Evolutionary conservation across 2,113 vertebrate species (phyloP).

Genomic region (Scomber colias): DNA sequence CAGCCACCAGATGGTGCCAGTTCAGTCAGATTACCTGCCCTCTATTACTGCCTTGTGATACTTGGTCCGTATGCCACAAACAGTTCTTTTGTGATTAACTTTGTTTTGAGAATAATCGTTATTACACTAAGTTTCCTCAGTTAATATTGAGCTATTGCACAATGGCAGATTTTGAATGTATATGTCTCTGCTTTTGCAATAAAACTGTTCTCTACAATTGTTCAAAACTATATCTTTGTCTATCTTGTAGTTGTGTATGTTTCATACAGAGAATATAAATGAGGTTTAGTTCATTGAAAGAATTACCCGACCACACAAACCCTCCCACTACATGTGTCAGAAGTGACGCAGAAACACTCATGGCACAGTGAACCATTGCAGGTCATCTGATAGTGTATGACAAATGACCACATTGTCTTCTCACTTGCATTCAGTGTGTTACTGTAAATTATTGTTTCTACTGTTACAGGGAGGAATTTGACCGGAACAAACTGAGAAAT

Average conservation of each 20-base stretch:
- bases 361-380: constrained; percentile 34
- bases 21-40: not conserved
- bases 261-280: constrained; percentile 47
- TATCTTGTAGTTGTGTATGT: not conserved
- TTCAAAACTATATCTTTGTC: not conserved
- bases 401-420: constrained; percentile 65
- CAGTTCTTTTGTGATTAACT: not conserved
- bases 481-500: constrained; percentile 32
- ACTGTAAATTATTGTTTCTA: constrained; percentile 58
- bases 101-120: not conserved
- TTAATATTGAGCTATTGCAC: constrained; percentile 20
- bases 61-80: not conserved
- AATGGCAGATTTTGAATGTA: constrained; percentile 5
- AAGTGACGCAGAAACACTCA: constrained; percentile 64
- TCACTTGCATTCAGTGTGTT: constrained; percentile 31
- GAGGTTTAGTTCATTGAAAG: constrained; percentile 72
- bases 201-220: constrained; percentile 31
- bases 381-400: constrained; percentile 59
- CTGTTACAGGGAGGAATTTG: constrained; percentile 27
- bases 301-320: constrained; percentile 55
- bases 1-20: not conserved
- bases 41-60: not conserved
- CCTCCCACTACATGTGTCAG: constrained; percentile 64
- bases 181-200: constrained; percentile 25
- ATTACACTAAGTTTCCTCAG: not conserved